phyloP scores from a whole-genome alignment of 2,113 vertebrate genomes.

The Nerophis ophidion region DNA sequence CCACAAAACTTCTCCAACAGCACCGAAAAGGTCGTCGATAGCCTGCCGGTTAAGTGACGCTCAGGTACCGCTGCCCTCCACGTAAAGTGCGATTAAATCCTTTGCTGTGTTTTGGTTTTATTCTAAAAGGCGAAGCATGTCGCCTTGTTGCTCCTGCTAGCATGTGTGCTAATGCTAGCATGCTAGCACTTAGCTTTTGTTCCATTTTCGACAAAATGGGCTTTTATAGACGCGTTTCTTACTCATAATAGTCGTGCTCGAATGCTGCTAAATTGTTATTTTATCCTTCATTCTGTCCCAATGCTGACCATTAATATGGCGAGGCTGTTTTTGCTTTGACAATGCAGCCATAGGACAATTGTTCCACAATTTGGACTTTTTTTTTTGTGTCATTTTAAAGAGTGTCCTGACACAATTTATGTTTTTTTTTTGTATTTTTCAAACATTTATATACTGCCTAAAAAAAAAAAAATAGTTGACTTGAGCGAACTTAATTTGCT shows the following conservation, averaged over 20 bases:
- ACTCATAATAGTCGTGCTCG: no score
- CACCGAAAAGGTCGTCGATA: conserved; percentile 54
- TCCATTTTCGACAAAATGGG: conserved; percentile 36
- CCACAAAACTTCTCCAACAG: conserved; percentile 47
- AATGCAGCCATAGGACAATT: conserved; percentile 36
- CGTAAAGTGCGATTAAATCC: not conserved
- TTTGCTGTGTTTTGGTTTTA: not conserved
- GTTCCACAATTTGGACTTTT: conserved; percentile 34
- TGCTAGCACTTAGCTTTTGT: conserved; percentile 41
- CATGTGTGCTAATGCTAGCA: conserved; percentile 45
- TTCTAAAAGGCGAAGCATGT: conserved; percentile 6
- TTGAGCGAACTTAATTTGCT: no score
- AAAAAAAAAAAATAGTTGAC: no score
- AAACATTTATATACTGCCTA: no score
- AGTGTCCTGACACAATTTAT: no score
- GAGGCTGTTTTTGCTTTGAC: conserved; percentile 52
- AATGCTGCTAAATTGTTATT: no score
- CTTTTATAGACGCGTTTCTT: not conserved
- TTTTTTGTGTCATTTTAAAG: no score
- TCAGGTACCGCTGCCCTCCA: conserved; percentile 41
- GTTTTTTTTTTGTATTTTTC: no score
- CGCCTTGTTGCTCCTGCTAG: conserved; percentile 42
- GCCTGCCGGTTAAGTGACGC: conserved; percentile 26
- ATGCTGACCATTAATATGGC: conserved; percentile 30
- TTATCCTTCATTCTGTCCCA: conserved; percentile 17